These are phyloP conservation scores for Sarcophaga rosellei DNA, from an alignment of 2,888 invertebrate species.

Conservation along the genomic window DNA sequence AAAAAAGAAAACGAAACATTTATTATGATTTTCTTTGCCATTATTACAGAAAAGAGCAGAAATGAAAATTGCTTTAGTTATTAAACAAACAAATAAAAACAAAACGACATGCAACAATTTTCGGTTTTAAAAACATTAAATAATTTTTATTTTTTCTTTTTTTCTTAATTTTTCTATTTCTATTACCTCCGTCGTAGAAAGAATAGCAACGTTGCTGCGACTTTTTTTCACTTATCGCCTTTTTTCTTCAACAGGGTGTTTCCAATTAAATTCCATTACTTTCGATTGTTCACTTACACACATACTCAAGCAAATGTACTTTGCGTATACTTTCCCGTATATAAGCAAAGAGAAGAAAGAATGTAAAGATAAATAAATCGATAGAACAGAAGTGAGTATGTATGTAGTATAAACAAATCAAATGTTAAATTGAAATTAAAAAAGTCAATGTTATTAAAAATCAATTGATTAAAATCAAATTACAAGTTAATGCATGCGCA, in stretches of 20 bases:
- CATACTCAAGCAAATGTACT: background rate
- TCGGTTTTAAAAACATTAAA: conserved; percentile 48
- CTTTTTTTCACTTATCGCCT: conserved; percentile 13
- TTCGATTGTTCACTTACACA: background rate
- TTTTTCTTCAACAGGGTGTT: conserved; percentile 52
- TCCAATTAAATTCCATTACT: conserved; percentile 24
- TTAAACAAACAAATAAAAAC: conserved; percentile 43
- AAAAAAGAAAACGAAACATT: conserved; percentile 46
- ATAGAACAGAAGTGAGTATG: too few species aligned
- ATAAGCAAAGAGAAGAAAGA: too few species aligned
- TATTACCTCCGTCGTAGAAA: conserved; percentile 51
- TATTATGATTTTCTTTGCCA: conserved; percentile 56
- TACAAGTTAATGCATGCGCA: too few species aligned
- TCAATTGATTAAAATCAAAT: too few species aligned
- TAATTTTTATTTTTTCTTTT: conserved; percentile 34
- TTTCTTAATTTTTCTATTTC: conserved; percentile 34
- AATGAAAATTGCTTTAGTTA: conserved; percentile 57
- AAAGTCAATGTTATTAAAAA: too few species aligned
- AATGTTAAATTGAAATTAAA: too few species aligned
- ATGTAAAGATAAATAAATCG: too few species aligned
- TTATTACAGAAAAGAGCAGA: conserved; percentile 58
- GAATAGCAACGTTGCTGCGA: conserved; percentile 58
- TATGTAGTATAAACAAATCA: too few species aligned
- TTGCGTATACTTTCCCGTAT: too few species aligned
- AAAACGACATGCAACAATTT: conserved; percentile 56